Conservation (phyloP, 2,888 invertebrate genomes). For the Tupiocoris notatus region DNA sequence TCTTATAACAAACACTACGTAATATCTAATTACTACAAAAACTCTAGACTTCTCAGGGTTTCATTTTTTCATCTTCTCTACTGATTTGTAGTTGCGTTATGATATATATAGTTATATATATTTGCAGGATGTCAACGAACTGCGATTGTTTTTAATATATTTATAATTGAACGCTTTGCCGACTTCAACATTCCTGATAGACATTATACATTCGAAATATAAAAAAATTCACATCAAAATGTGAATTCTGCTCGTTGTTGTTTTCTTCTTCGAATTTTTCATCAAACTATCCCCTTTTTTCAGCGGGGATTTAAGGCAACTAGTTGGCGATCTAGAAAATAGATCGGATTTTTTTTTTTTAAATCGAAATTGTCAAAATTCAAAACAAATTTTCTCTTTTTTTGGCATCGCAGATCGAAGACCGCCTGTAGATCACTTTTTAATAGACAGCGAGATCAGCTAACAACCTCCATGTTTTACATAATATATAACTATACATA, state of each 20-base stretch:
- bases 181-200: not conserved
- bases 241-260: not conserved
- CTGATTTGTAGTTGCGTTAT: constrained; percentile 33
- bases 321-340: not conserved
- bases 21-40: constrained; percentile 39
- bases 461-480: not conserved
- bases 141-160: not conserved
- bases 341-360: not conserved
- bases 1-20: constrained; percentile 38
- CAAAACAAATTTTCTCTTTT: not conserved
- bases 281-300: not conserved
- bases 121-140: constrained; percentile 6
- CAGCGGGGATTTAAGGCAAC: not conserved
- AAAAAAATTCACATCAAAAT: not conserved
- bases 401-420: not conserved
- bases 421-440: constrained; percentile 17
- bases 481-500: constrained; percentile 41
- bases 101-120: constrained; percentile 40
- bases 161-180: not conserved
- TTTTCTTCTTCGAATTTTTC: not conserved
- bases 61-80: constrained; percentile 13
- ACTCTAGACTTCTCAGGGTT: constrained; percentile 24
- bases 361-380: not conserved
- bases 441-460: constrained; percentile 35
- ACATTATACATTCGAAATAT: not conserved